Conservation (phyloP, 2,797 vertebrate species). For the Anguilla marmorata region DNA sequence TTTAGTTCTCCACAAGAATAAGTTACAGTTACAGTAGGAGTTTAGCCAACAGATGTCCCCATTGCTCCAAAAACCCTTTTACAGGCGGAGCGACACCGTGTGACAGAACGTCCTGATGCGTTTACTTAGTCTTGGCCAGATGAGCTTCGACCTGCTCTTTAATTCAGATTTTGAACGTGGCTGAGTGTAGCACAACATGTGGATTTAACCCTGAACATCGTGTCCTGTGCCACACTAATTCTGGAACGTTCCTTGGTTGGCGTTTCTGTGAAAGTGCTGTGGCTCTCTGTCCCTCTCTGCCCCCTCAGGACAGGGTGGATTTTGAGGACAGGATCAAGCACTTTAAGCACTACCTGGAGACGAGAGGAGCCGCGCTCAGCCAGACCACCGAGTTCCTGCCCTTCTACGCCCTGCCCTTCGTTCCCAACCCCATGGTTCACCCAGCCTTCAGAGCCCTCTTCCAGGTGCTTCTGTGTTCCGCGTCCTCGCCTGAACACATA, state of each 20-base stretch:
- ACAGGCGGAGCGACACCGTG: not conserved
- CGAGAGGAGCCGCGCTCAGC: slow-evolving; percentile 84
- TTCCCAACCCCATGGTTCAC: slow-evolving; percentile 85
- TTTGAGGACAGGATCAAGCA: slow-evolving; percentile 79
- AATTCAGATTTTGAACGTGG: not conserved
- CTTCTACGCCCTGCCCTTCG: slow-evolving; percentile 94
- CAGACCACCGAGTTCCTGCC: slow-evolving; percentile 91
- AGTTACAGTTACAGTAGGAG: not conserved
- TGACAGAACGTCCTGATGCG: not conserved
- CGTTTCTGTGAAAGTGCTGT: not conserved
- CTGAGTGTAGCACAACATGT: not conserved
- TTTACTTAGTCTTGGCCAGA: not conserved
- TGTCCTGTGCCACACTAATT: not conserved
- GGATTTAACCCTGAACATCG: not conserved
- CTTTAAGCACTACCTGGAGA: slow-evolving; percentile 91
- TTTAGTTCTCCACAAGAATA: not conserved
- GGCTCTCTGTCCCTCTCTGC: not conserved
- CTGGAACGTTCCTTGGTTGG: not conserved
- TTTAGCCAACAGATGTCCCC: slow-evolving; percentile 46
- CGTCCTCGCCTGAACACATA: too few relatives aligned
- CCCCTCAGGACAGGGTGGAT: slow-evolving; percentile 76
- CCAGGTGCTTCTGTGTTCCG: slow-evolving; percentile 67
- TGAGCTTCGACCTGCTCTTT: not conserved
- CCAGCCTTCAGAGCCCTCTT: slow-evolving; percentile 93
- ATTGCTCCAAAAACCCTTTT: not conserved